phyloP scores from a whole-genome alignment of 2,797 vertebrate species.

The Antennarius maculatus region DNA sequence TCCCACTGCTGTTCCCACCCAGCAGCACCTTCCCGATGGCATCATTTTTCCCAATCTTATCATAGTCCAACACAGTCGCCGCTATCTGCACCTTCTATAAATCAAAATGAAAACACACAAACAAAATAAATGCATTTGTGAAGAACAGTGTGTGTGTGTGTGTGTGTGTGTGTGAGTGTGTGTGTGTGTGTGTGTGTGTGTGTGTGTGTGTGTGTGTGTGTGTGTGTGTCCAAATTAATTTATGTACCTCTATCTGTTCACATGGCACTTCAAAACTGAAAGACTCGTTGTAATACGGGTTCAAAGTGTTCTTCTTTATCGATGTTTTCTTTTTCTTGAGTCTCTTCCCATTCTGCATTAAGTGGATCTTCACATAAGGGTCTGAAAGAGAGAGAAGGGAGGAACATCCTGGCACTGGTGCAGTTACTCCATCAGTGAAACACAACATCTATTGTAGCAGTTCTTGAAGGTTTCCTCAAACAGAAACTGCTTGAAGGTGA shows the following conservation, averaged over 20 bases:
- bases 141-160: background rate
- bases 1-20: constrained; percentile 89
- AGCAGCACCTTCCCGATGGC: constrained; percentile 97
- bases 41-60: constrained; percentile 99
- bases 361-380: constrained; percentile 98
- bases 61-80: constrained; percentile 98
- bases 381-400: constrained; percentile 81
- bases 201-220: accelerated
- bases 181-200: accelerated
- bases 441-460: constrained; percentile 38
- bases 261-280: constrained; percentile 99
- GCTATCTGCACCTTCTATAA: constrained; percentile 95
- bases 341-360: constrained; percentile 97
- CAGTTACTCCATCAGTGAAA: constrained; percentile 54
- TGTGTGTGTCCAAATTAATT: background rate
- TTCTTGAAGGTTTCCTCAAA: constrained; percentile 25
- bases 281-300: constrained; percentile 99
- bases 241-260: constrained; percentile 94
- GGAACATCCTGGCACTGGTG: constrained; percentile 33
- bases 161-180: background rate
- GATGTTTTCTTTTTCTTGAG: constrained; percentile 99
- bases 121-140: background rate
- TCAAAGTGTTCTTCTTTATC: constrained; percentile 98
- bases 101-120: constrained; percentile 12
- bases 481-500: constrained; percentile 45